Evolutionary conservation across 2,113 vertebrate genomes (phyloP).

Genomic region (Bombycilla garrulus): DNA sequence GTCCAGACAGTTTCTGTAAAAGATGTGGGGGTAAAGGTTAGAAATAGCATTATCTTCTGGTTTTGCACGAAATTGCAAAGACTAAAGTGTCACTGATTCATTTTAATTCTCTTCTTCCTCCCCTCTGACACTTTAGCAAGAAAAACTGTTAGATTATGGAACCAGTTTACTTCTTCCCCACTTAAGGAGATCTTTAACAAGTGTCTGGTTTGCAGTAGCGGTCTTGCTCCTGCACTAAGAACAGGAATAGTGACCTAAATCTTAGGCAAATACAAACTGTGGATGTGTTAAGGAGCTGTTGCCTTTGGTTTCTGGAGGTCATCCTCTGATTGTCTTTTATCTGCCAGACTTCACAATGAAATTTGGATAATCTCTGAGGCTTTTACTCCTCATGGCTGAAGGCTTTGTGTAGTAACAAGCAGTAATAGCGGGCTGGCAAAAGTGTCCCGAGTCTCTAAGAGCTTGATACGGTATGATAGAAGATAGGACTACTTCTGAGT

Average conservation of each 20-base stretch:
- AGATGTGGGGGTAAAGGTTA: constrained; percentile 89
- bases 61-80: not conserved
- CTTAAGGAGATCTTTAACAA: not conserved
- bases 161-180: not conserved
- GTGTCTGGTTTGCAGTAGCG: not conserved
- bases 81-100: not conserved
- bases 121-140: not conserved
- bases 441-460: not conserved
- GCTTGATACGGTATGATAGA: not conserved
- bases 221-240: not conserved
- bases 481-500: not conserved
- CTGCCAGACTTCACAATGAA: not conserved
- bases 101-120: not conserved
- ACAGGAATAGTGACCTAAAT: not conserved
- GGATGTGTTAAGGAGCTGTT: not conserved
- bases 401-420: not conserved
- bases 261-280: not conserved
- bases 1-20: constrained; percentile 83
- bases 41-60: not conserved
- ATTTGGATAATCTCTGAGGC: not conserved
- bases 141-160: not conserved
- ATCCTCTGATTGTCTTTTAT: not conserved
- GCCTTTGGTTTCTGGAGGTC: not conserved
- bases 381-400: not conserved
- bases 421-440: not conserved